Base-by-base conservation (phyloP, 64 coral and sea anemone genomes). In the Pocillopora verrucosa region DNA sequence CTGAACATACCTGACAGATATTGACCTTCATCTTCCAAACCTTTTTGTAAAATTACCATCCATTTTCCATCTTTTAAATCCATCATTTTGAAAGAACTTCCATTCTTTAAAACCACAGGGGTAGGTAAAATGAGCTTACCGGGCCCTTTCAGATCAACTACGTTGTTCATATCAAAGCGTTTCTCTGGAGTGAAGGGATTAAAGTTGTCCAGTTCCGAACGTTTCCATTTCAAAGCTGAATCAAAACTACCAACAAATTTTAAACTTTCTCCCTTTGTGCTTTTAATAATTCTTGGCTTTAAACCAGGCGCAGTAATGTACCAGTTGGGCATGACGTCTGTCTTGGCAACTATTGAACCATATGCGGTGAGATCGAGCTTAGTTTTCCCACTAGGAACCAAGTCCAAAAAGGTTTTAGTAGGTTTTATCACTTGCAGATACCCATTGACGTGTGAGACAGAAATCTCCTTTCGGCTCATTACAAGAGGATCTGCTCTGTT, bases 291-390 rank as follows among this genome's bases (percentile, higher is more conserved):
- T 58, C 61, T 89, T 3, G 94, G 61, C 37, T 86, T 19, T 30
- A 96, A n/a, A 2, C 91, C 91, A 5, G 1, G 24, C 0, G 74
- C 87, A 34, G 87, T 9, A 24, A 96, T 19, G 70, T 87, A 96
- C 90, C 90, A 96, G 51, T 92, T 96, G 0, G 94, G 94, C 94
- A 96, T 96, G 37, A 92, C 62, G 70, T 96, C 94, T 1, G 94
- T 96, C 57, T 85, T 89, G 9, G 94, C 80, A 61, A 92, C 87
- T 13, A 86, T 83, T 36, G 65, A 62, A 13, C 77, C 14, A 30
- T 75, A 16, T 9, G 86, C 84, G 6, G 37, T 65, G 3, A 95
- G 51, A 51, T 83, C 30, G 15, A 95, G 56, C 56, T 87, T 19
- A 12, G 78, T 10, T 36, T 57, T 74, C 16, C 76, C 16, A 14